Evolutionary conservation across 2,888 invertebrate genomes (phyloP), one percentile per base, ranked within the genome.

Genomic region (Oligia fasciuncula): DNA sequence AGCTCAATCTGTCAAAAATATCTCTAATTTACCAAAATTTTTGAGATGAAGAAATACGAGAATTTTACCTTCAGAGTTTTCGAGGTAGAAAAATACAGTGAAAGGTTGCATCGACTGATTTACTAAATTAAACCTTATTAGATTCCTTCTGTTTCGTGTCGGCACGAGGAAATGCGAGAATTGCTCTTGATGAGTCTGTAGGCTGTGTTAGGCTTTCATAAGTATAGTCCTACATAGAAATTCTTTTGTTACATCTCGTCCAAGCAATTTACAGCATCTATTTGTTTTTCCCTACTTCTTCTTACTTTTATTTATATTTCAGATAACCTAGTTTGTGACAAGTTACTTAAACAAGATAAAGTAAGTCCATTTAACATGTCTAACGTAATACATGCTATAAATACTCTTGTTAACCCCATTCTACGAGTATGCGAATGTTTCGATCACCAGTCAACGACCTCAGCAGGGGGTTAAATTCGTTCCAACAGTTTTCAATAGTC

Each of bases 361-460:
- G 11, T 49, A 40, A n/a, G 17, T 54, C 23, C 49, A 74, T 80
- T 63, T 74, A 57, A 80, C 14, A 80, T 69, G 73, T 74, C 62
- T 49, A 63, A 29, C 29, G 29, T 14, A 80, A 68, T 63, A 63
- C 11, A 63, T 57, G 40, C 40, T 35, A 60, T 66, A 60, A 67
- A 70, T 81, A 71, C 75, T 81, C 66, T 66, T 51, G 69, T 35
- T 66, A 76, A 71, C 81, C 69, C 81, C 17, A 62, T 81, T 71
- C 46, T 49, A 23, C 65, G 69, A 29, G 66, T 73, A 57, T 57
- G 14, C 40, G 57, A 69, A 49, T 17, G 19, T 80, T 80, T 80
- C 49, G 74, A 80, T 74, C 68, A 80, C 63, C 63, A 69, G 68
- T 73, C 80, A 69, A 80, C 49, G 74, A 74, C 74, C 81, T 68